phyloP scores from a whole-genome alignment of 2,888 invertebrate genomes.

The Epinotia demarniana region DNA sequence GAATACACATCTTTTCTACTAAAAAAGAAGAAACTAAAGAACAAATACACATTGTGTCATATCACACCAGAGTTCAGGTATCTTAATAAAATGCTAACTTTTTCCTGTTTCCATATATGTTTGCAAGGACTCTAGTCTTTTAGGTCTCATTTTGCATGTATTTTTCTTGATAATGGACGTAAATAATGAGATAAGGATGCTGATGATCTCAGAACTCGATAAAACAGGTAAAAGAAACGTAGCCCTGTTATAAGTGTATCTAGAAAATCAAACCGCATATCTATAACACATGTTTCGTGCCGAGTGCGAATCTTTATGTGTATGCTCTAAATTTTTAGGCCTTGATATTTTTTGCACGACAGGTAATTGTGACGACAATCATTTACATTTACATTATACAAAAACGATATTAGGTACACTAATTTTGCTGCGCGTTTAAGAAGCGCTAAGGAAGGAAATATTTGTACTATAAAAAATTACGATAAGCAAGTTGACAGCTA shows the following conservation, averaged over 20 bases:
- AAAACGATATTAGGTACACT: background rate
- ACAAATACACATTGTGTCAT: too few species aligned
- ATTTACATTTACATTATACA: background rate
- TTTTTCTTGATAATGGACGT: background rate
- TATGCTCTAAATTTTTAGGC: constrained; percentile 9
- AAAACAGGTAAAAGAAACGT: background rate
- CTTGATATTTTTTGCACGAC: constrained; percentile 18
- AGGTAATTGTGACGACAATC: background rate
- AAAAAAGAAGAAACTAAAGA: too few species aligned
- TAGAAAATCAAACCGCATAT: background rate
- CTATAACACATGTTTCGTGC: background rate
- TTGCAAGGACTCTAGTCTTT: background rate
- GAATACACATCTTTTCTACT: too few species aligned
- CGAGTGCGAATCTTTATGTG: background rate
- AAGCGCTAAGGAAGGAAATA: constrained; percentile 13
- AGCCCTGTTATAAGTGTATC: background rate
- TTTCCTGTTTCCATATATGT: too few species aligned
- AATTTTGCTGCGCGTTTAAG: constrained; percentile 9
- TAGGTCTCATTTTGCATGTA: background rate
- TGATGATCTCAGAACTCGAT: background rate
- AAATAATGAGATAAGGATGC: background rate
- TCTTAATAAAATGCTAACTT: too few species aligned
- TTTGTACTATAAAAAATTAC: background rate
- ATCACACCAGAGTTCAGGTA: too few species aligned
- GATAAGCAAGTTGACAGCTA: background rate